Conservation (phyloP, 2,888 invertebrate genomes). For the Leucophenga montana region DNA sequence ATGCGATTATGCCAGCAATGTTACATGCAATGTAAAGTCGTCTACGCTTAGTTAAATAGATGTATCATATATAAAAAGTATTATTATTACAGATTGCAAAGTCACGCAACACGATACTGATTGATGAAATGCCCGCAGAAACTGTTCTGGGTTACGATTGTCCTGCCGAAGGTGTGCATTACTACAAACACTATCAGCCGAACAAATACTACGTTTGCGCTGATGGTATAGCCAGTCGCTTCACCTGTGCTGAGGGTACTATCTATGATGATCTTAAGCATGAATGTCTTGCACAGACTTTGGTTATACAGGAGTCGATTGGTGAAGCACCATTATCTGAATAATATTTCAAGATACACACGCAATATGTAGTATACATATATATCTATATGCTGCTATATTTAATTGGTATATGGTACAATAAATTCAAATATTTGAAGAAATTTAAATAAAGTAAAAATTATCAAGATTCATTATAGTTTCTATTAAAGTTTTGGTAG, state of each 20-base stretch:
- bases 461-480: too few relatives aligned
- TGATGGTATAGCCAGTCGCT: conserved; percentile 40
- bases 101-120: not conserved
- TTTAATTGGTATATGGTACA: conserved; percentile 4
- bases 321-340: not conserved
- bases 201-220: conserved; percentile 40
- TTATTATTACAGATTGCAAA: too few relatives aligned
- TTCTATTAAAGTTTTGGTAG: too few relatives aligned
- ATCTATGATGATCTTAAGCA: conserved; percentile 37
- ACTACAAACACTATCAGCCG: conserved; percentile 33
- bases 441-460: not conserved
- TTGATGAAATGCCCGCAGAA: conserved; percentile 30
- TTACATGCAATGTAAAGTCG: conserved; percentile 27
- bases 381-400: not conserved
- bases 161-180: conserved; percentile 39
- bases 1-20: conserved; percentile 38
- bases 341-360: too few relatives aligned
- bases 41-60: too few relatives aligned
- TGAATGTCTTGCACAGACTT: conserved; percentile 30
- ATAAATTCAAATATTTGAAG: not conserved
- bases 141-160: conserved; percentile 35
- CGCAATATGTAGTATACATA: not conserved
- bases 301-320: too few relatives aligned
- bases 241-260: conserved; percentile 42
- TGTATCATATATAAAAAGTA: too few relatives aligned